These are phyloP conservation scores for Myiozetetes cayanensis DNA, from an alignment of 2,113 vertebrate genomes.

Conservation along the genomic window DNA sequence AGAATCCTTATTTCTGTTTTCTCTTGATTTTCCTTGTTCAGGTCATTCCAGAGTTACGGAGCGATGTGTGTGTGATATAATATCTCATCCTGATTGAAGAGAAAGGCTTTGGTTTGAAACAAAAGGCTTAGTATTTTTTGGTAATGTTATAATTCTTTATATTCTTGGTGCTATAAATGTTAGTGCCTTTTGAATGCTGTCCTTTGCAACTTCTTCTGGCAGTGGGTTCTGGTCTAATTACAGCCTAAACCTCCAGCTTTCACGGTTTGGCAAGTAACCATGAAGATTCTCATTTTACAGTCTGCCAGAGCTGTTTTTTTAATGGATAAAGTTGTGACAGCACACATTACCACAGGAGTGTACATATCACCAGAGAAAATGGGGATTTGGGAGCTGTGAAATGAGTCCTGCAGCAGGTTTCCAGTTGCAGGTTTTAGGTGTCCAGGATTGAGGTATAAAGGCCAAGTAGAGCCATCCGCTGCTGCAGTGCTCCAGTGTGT, in stretches of 20 bases:
- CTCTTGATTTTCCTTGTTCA: neutral
- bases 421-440: neutral
- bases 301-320: neutral
- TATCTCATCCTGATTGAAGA: neutral
- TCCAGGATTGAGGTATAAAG: neutral
- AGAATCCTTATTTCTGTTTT: neutral
- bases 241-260: neutral
- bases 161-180: neutral
- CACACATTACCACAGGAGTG: neutral
- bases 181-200: neutral
- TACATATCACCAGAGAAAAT: neutral
- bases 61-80: neutral
- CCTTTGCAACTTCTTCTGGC: neutral
- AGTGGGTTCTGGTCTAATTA: neutral
- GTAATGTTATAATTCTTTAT: neutral
- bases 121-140: neutral
- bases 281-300: slow-evolving; percentile 4
- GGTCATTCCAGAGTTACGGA: neutral
- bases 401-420: neutral
- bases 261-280: neutral
- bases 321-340: neutral
- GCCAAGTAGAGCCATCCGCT: neutral
- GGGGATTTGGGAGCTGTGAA: neutral
- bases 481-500: neutral
- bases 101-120: neutral